Percentiles rank a stretch among this genome's conserved stretches.
Evolutionary conservation across 2,888 invertebrate genomes (phyloP).

Genomic region (Beris chalybata): DNA sequence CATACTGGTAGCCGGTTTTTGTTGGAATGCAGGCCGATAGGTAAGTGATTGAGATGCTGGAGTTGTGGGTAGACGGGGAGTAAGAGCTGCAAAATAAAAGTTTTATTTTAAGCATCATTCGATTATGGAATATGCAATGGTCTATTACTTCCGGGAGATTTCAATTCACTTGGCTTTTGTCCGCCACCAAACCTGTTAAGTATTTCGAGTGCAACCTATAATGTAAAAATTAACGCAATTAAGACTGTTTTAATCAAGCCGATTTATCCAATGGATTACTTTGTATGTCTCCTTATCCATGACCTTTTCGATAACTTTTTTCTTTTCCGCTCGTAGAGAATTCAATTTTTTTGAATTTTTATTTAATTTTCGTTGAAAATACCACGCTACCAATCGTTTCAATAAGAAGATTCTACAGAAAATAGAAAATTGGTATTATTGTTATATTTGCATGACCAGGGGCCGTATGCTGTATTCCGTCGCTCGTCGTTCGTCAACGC

Average conservation of each 20-base stretch:
- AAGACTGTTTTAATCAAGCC: not conserved
- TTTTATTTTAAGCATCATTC: not conserved
- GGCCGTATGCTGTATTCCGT: not conserved
- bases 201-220: conserved; percentile 53
- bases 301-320: conserved; percentile 88
- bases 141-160: conserved; percentile 37
- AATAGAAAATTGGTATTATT: conserved; percentile 31
- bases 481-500: not conserved
- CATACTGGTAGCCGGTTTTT: not conserved
- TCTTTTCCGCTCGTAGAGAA: conserved; percentile 77
- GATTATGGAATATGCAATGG: not conserved
- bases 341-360: conserved; percentile 74
- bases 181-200: conserved; percentile 54
- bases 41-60: not conserved
- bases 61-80: conserved; percentile 14
- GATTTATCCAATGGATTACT: conserved; percentile 54
- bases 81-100: conserved; percentile 17
- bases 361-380: conserved; percentile 79
- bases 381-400: conserved; percentile 82
- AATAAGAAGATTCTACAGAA: conserved; percentile 71
- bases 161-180: conserved; percentile 43
- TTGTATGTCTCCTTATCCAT: conserved; percentile 98
- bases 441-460: not conserved
- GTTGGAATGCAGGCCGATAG: not conserved
- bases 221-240: not conserved